Evolutionary conservation across 2,888 invertebrate genomes (phyloP).

Genomic region (Acanthococcus lagerstroemiae): DNA sequence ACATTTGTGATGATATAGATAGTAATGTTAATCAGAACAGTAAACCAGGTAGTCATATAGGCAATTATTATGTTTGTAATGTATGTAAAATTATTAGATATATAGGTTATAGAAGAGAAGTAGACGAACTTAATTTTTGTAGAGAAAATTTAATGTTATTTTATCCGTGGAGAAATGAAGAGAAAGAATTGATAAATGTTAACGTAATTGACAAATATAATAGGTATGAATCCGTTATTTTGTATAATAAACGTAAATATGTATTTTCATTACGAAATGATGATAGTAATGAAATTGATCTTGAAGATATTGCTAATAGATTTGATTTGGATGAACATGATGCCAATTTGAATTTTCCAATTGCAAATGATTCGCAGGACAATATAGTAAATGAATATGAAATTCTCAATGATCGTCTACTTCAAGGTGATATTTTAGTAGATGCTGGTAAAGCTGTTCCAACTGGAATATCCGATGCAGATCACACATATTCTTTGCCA

Average conservation of each 20-base stretch:
- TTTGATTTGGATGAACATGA: too few relatives aligned
- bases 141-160: conserved; percentile 36
- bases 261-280: too few relatives aligned
- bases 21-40: background rate
- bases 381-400: background rate
- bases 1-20: background rate
- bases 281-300: background rate
- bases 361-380: background rate
- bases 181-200: conserved; percentile 28
- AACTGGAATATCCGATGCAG: background rate
- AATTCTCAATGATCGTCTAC: background rate
- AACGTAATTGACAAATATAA: background rate
- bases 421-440: background rate
- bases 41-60: background rate
- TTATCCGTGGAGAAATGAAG: conserved; percentile 36
- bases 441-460: background rate
- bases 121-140: conserved; percentile 34
- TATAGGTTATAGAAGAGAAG: conserved; percentile 25
- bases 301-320: too few relatives aligned
- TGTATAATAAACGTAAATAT: background rate
- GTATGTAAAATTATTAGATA: background rate
- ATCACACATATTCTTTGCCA: background rate
- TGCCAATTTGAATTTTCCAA: background rate
- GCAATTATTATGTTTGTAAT: background rate
- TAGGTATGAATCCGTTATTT: background rate